Evolutionary conservation across 1,140 invertebrate species (phyloP).

Genomic region (Steinernema khuongi): DNA sequence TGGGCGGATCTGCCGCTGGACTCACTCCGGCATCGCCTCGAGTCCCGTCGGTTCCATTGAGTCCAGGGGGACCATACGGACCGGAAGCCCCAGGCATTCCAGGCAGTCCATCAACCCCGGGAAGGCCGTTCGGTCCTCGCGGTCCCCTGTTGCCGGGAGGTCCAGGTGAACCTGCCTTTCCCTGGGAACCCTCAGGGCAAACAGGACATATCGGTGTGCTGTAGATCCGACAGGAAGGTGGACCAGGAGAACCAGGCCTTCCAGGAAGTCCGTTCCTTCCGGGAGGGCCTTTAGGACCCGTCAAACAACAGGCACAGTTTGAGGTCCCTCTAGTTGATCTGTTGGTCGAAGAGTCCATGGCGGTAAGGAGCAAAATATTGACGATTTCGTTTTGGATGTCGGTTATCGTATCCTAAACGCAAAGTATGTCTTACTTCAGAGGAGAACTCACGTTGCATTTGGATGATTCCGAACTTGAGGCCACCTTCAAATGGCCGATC

Average conservation of each 20-base stretch:
- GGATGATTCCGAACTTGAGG: neutral
- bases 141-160: slow-evolving; percentile 29
- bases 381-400: neutral
- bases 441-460: neutral
- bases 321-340: neutral
- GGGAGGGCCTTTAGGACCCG: neutral
- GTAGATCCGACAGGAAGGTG: no score
- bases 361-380: neutral
- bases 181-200: neutral
- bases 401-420: neutral
- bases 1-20: no score
- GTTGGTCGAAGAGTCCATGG: no score
- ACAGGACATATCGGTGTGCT: no score
- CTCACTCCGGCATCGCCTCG: slow-evolving; percentile 49
- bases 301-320: neutral
- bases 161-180: slow-evolving; percentile 21
- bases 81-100: neutral
- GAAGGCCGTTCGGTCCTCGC: slow-evolving; percentile 25
- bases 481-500: neutral
- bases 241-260: neutral
- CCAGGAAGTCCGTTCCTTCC: neutral
- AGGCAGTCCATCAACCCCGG: slow-evolving; percentile 19
- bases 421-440: neutral
- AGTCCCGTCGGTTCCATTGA: slow-evolving; percentile 39
- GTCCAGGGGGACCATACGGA: neutral